phyloP scores from a whole-genome alignment of 2,797 vertebrate species.

The Pseudomugil gertrudae region DNA sequence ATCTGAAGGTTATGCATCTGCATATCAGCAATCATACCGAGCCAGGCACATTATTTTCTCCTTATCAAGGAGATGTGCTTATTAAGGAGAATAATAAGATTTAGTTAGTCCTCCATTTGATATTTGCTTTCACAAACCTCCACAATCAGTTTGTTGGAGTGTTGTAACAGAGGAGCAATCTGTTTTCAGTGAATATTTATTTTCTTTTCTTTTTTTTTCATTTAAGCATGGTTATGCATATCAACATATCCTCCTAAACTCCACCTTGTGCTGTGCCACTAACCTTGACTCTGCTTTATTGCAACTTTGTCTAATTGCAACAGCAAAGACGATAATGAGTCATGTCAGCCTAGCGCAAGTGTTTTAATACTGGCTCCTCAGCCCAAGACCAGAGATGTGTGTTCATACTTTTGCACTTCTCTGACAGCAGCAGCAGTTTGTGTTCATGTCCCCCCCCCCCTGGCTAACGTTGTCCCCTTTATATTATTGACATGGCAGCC shows the following conservation, averaged over 20 bases:
- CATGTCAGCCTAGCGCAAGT: slow-evolving; percentile 33
- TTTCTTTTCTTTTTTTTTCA: slow-evolving; percentile 30
- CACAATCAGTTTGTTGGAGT: slow-evolving; percentile 52
- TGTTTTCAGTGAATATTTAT: slow-evolving; percentile 26
- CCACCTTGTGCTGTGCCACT: slow-evolving; percentile 32
- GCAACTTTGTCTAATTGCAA: slow-evolving; percentile 40
- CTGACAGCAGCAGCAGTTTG: slow-evolving; percentile 26
- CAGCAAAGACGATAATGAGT: slow-evolving; percentile 49
- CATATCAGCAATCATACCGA: slow-evolving; percentile 40
- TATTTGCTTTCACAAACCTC: slow-evolving; percentile 53
- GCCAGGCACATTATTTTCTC: slow-evolving; percentile 27
- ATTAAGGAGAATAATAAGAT: slow-evolving; percentile 42
- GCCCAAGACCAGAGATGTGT: slow-evolving; percentile 12
- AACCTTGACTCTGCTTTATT: slow-evolving; percentile 35
- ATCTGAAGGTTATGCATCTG: slow-evolving; percentile 33
- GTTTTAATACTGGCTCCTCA: slow-evolving; percentile 38
- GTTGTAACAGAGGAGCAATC: slow-evolving; percentile 25
- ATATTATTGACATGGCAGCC: slow-evolving; percentile 39
- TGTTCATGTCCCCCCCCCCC: slow-evolving; percentile 15
- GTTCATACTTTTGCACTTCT: slow-evolving; percentile 26
- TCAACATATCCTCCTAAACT: slow-evolving; percentile 42
- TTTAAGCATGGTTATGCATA: slow-evolving; percentile 24
- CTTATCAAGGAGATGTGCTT: slow-evolving; percentile 31
- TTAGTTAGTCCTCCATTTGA: slow-evolving; percentile 39
- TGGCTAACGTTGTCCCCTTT: slow-evolving; percentile 19